phyloP scores from a whole-genome alignment of 2,113 vertebrate genomes.

The Lycaon pictus region DNA sequence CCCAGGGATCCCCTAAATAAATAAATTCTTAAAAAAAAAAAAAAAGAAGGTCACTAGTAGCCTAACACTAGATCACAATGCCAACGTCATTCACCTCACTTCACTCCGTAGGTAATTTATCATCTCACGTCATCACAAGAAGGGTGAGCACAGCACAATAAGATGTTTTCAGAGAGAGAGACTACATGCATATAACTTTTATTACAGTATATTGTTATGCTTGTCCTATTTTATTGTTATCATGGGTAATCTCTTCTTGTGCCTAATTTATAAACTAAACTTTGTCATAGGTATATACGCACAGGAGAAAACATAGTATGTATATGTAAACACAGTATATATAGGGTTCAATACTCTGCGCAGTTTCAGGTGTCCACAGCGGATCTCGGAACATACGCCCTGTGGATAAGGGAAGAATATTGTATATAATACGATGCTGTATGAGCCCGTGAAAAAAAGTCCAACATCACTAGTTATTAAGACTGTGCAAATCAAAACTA shows the following conservation, averaged over 20 bases:
- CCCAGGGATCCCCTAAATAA: too few relatives aligned
- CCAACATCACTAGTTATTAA: not conserved
- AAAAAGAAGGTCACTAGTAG: not conserved
- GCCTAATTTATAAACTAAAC: not conserved
- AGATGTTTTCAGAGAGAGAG: not conserved
- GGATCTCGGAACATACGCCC: not conserved
- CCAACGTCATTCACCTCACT: not conserved
- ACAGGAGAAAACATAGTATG: not conserved
- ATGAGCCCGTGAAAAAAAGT: not conserved
- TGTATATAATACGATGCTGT: not conserved
- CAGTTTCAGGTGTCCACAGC: not conserved
- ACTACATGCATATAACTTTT: not conserved
- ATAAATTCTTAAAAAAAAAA: too few relatives aligned
- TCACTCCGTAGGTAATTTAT: not conserved
- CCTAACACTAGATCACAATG: not conserved
- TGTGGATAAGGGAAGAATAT: not conserved
- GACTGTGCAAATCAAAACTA: not conserved
- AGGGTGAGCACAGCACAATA: not conserved
- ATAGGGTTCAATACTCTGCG: not conserved
- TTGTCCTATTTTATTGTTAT: not conserved
- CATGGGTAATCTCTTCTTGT: not conserved
- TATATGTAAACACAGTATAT: not conserved
- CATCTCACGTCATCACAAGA: not conserved
- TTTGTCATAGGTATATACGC: not conserved
- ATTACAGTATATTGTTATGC: not conserved